Evolutionary conservation across 2,888 invertebrate genomes (phyloP), one percentile per base, ranked within the genome.

Genomic region (Drosophila maculinotata): DNA sequence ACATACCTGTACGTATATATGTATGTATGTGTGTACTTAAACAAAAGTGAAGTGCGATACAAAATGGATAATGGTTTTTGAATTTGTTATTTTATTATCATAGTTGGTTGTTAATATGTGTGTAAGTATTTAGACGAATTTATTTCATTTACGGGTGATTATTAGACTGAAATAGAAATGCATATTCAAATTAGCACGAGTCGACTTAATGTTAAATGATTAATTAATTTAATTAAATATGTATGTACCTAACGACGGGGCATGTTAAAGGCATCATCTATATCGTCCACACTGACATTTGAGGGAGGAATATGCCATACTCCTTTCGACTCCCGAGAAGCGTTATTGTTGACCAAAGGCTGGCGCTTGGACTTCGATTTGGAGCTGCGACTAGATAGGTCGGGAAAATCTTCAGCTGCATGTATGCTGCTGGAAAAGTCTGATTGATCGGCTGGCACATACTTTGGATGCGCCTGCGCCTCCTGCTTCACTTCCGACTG

Each of bases 401-500:
- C 35, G 0, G 80, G 83, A 20, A 79, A 77, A 0, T 77, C 68
- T 1, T 7, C 10, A 0, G 0, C 1, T 7, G 26, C 26, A 2
- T 15, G 26, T 1, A 71, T 1, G 1, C 42, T 15, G 0, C 36
- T 25, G 1, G 31, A 10, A 25, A 64, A 82, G 0, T 25, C 15
- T 1, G 66, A 54, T 5, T 69, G 49, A 41, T 79, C 80, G 0
- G 12, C 12, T 0, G 77, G 70, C 1, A 25, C 33, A 28, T 64
- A 79, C 0, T 1, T 17, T 9, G 1, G 20, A 25, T 25, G 7
- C 36, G 10, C 0, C 14, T 66, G n/a, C n/a, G n/a, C n/a, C n/a
- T n/a, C 76, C 2, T 39, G 28, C 10, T 75, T 68, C 2, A 59
- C 14, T 1, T 9, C 15, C 0, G 49, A 23, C 0, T 33, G 9